Percentiles rank a stretch among this genome's conserved stretches.
Conservation (phyloP, 2,888 invertebrate species). For the Dynastes tityus region DNA sequence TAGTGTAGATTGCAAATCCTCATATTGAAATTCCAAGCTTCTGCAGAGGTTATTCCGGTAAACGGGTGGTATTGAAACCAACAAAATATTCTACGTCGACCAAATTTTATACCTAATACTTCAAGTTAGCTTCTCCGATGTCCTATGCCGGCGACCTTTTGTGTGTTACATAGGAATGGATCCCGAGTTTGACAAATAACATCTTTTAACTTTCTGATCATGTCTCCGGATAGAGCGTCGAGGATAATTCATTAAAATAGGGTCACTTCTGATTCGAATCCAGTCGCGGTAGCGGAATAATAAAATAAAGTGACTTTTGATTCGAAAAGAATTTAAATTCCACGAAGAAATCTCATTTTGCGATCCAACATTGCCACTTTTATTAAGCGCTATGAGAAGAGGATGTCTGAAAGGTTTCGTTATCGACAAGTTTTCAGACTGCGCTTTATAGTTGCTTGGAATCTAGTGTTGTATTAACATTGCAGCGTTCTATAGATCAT, state of each 20-base stretch:
- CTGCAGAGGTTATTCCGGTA: too few relatives aligned
- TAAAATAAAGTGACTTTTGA: conserved; percentile 56
- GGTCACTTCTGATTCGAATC: conserved; percentile 58
- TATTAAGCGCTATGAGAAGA: conserved; percentile 15
- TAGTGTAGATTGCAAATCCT: too few relatives aligned
- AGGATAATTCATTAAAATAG: conserved; percentile 61
- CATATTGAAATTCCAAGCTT: too few relatives aligned
- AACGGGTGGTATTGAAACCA: neutral
- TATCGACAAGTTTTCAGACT: conserved; percentile 31
- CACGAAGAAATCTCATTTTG: conserved; percentile 46
- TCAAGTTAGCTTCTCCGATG: too few relatives aligned
- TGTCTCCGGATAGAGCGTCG: conserved; percentile 57
- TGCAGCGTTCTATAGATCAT: neutral
- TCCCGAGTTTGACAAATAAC: conserved; percentile 59
- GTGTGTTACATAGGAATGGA: conserved; percentile 24
- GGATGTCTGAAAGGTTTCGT: conserved; percentile 23
- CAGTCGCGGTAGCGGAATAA: conserved; percentile 56
- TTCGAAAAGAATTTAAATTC: conserved; percentile 53
- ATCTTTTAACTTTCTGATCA: conserved; percentile 60
- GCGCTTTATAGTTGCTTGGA: neutral
- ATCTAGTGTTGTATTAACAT: neutral
- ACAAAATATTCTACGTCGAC: conserved; percentile 21
- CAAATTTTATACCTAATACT: conserved; percentile 29
- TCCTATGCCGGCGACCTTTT: too few relatives aligned
- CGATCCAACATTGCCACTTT: conserved; percentile 42